Base-by-base conservation (phyloP, 2,888 invertebrate genomes). In the Idaea biselata region DNA sequence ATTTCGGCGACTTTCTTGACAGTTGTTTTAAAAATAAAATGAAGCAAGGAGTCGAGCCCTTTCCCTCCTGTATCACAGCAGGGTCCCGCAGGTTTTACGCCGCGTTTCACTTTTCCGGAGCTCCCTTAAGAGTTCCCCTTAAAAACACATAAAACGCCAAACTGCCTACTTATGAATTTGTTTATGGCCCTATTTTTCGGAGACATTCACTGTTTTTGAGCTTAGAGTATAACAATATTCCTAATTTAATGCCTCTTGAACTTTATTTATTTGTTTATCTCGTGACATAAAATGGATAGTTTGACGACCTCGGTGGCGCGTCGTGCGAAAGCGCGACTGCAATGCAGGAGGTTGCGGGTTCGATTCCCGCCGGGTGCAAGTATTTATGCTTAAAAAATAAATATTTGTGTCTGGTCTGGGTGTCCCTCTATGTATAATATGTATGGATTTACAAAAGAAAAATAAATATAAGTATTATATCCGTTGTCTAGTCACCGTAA, bases 131-230 rank as follows among this genome's bases (percentile, higher is more conserved):
- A 84, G 82, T 78, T 71, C 81, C 85, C 84, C 83, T 89, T 91
- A 89, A 90, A 91, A 89, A 87, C 84, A 79, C 89, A 90, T 91
- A 90, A 91, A 87, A 82, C 80, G 80, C 79, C 83, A 85, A 82
- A 84, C 79, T 83, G 88, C 86, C 90, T 91, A 89, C 90, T 91
- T 91, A 91, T 90, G 91, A 92, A 91, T 91, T 91, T 92, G 91
- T 92, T 92, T 92, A 92, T 86, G 82, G 86, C 82, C 81, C 87
- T 83, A 87, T 88, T 89, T 87, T 83, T 77, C 25, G 72, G 72
- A 79, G 80, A 78, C 77, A 74, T 73, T 75, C 77, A 75, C 77
- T 73, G 74, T 73, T 77, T 79, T 71, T 71, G 68, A 67, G 84
- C 79, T 84, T 83, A 79, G 79, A 76, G 78, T 79, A 84, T 82